A percentile compares a stretch with the other conserved stretches of the same genome.
Conservation (phyloP, 1,140 invertebrate genomes). For the Camponotus pennsylvanicus region DNA sequence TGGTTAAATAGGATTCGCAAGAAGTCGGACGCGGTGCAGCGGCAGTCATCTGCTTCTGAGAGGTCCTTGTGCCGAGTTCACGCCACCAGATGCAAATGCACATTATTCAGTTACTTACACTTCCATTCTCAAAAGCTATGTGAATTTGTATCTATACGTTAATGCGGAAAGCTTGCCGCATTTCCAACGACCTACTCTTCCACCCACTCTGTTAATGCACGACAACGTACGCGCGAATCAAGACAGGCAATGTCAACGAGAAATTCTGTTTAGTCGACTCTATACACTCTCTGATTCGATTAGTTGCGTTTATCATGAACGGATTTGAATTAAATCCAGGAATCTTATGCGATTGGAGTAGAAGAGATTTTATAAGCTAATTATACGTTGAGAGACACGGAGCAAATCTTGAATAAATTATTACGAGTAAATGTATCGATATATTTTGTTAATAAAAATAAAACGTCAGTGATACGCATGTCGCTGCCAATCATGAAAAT, state of each 20-base stretch:
- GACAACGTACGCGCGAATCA: constrained; percentile 26
- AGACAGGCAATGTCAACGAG: constrained; percentile 51
- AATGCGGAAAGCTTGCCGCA: constrained; percentile 68
- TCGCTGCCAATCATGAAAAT: constrained; percentile 15
- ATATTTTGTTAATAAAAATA: constrained; percentile 34
- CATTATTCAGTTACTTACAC: constrained; percentile 45
- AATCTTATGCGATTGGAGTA: neutral
- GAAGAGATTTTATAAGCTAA: constrained; percentile 12
- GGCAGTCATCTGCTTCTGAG: neutral
- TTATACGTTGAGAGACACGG: constrained; percentile 11
- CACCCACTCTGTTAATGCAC: constrained; percentile 45
- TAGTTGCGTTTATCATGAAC: neutral
- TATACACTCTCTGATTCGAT: neutral
- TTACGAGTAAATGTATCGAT: neutral
- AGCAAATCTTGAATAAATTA: constrained; percentile 37
- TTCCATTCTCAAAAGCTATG: neutral
- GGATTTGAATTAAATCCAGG: constrained; percentile 1
- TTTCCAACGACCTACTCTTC: constrained; percentile 35
- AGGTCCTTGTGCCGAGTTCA: neutral
- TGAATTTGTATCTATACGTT: constrained; percentile 37
- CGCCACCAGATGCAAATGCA: constrained; percentile 13
- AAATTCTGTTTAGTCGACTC: constrained; percentile 31
- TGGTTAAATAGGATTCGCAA: constrained; percentile 6
- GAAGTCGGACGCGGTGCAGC: constrained; percentile 1
- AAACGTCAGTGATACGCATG: constrained; percentile 5